Percentiles rank a stretch among this genome's conserved stretches.
These are phyloP conservation scores for Drosophila neutralis DNA, from an alignment of 2,888 invertebrate genomes.

Conservation along the genomic window DNA sequence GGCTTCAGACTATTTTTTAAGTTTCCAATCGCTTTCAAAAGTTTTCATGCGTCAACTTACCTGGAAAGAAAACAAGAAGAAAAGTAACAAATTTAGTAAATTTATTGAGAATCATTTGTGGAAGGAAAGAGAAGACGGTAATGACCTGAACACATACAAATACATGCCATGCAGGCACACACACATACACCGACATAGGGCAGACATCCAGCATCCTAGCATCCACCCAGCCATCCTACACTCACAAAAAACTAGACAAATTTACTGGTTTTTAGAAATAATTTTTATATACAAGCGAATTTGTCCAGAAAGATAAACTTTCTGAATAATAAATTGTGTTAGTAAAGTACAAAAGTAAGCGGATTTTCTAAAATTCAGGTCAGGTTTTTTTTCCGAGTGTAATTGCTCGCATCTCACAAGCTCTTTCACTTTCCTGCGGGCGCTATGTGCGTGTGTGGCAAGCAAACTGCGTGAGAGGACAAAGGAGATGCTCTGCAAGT, in stretches of 20 bases:
- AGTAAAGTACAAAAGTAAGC: neutral
- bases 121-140: conserved; percentile 36
- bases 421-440: conserved; percentile 70
- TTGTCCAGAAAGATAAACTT: neutral
- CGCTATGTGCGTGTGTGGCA: conserved; percentile 10
- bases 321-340: neutral
- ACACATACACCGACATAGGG: conserved; percentile 7
- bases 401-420: neutral
- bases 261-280: neutral
- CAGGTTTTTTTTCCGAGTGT: neutral
- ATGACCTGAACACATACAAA: conserved; percentile 49
- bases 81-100: conserved; percentile 37
- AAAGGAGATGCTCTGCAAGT: conserved; percentile 48
- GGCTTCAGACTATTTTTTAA: conserved; percentile 14
- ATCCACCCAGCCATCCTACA: conserved; percentile 34
- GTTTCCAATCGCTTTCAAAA: conserved; percentile 20
- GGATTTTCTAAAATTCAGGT: neutral
- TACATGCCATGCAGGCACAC: neutral
- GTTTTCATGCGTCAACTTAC: conserved; percentile 59
- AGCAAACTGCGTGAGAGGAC: conserved; percentile 20
- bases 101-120: conserved; percentile 35
- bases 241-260: neutral
- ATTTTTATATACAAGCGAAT: too few species aligned
- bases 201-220: conserved; percentile 13
- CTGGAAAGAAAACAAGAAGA: conserved; percentile 52